Evolutionary conservation across 2,113 vertebrate species (phyloP).

Genomic region (Petaurus breviceps): DNA sequence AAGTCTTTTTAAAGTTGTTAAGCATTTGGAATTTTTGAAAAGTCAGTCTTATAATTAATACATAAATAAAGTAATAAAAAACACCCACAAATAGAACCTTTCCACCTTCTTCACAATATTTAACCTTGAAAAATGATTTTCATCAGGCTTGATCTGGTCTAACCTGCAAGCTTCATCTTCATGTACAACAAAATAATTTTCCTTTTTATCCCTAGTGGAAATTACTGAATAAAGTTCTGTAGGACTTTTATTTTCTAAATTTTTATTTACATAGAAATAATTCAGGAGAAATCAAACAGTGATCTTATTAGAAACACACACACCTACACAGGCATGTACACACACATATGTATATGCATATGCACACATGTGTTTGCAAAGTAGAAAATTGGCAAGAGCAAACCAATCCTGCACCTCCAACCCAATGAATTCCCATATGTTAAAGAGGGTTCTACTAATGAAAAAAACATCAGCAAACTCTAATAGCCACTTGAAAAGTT

Average conservation of each 20-base stretch:
- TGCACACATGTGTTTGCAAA: neutral
- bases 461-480: neutral
- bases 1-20: conserved; percentile 7
- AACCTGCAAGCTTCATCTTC: conserved; percentile 43
- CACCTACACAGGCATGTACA: neutral
- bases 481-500: neutral
- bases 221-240: conserved; percentile 34
- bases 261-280: conserved; percentile 27
- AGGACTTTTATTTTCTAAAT: conserved; percentile 64
- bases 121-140: conserved; percentile 33
- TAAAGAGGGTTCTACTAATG: neutral
- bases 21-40: neutral
- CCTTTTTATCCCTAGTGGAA: conserved; percentile 30
- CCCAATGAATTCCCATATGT: conserved; percentile 15
- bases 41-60: neutral
- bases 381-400: neutral
- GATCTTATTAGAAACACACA: conserved; percentile 37
- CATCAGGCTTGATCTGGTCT: conserved; percentile 15
- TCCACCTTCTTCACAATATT: neutral
- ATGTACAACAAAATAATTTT: neutral
- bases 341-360: neutral
- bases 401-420: neutral
- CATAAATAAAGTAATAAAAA: conserved; percentile 22
- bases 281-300: conserved; percentile 60
- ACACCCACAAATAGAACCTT: conserved; percentile 24